Conservation (phyloP, 2,797 vertebrate species). For the Thalassophryne amazonica region DNA sequence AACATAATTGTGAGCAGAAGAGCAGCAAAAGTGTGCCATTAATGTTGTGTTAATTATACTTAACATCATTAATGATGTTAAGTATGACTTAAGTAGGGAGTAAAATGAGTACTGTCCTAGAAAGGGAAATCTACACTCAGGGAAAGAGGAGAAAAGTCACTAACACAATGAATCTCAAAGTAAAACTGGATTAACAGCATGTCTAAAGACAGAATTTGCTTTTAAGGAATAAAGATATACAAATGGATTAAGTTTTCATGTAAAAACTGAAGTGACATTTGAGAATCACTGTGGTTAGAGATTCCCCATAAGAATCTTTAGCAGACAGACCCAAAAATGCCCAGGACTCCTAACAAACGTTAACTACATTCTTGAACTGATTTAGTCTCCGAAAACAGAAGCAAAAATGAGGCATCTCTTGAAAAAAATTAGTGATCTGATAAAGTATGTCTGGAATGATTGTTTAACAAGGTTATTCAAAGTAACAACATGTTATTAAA, state of each 20-base stretch:
- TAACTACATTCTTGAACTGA: no score
- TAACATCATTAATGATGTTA: slow-evolving; percentile 3
- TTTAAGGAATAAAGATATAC: slow-evolving; percentile 4
- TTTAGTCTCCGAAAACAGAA: no score
- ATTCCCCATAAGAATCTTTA: slow-evolving; percentile 63
- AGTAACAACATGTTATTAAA: no score
- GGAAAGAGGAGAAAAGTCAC: slow-evolving; percentile 39
- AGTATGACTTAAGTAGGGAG: slow-evolving; percentile 34
- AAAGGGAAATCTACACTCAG: slow-evolving; percentile 39
- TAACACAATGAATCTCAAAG: slow-evolving; percentile 69
- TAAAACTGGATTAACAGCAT: background rate
- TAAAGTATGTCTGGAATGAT: slow-evolving; percentile 31
- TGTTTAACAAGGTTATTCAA: slow-evolving; percentile 35
- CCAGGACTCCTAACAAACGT: background rate
- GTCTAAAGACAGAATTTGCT: background rate
- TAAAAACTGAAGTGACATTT: slow-evolving; percentile 40
- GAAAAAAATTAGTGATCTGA: slow-evolving; percentile 16
- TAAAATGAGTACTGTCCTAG: slow-evolving; percentile 37
- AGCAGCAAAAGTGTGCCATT: slow-evolving; percentile 7
- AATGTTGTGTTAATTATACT: no score
- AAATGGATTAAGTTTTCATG: slow-evolving; percentile 10
- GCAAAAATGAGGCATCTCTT: background rate
- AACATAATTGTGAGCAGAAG: slow-evolving; percentile 9
- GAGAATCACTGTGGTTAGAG: slow-evolving; percentile 71
- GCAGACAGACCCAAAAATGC: slow-evolving; percentile 71